phyloP scores from a whole-genome alignment of 2,797 vertebrate species.

The Halcyon badia region DNA sequence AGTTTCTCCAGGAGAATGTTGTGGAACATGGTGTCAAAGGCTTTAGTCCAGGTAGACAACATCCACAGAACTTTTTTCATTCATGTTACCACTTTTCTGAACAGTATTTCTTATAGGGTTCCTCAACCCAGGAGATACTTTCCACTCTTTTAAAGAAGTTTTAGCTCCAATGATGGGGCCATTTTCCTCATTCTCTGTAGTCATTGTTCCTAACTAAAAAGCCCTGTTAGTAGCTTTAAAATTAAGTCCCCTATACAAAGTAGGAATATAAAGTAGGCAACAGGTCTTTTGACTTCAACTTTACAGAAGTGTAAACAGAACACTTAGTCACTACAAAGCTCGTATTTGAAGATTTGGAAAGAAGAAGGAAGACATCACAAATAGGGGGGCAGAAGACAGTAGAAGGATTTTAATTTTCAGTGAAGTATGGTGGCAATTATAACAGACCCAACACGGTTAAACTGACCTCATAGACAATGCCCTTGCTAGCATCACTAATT shows the following conservation, averaged over 20 bases:
- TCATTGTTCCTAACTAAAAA: neutral
- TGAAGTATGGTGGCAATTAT: neutral
- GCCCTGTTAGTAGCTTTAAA: neutral
- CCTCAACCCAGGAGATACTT: neutral
- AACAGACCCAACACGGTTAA: neutral
- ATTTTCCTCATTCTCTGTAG: neutral
- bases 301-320: neutral
- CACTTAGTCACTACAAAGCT: neutral
- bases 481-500: conserved; percentile 58
- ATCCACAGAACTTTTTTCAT: too few species aligned
- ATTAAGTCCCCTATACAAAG: neutral
- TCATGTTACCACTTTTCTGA: neutral
- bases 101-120: neutral
- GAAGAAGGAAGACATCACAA: neutral
- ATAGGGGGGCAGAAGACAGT: neutral
- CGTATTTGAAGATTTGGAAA: neutral
- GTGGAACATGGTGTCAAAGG: too few species aligned
- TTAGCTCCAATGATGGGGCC: neutral
- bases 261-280: neutral
- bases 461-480: conserved; percentile 8
- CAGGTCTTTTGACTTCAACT: neutral
- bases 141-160: neutral
- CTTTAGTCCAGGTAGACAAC: too few species aligned
- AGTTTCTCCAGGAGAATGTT: too few species aligned
- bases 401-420: conserved; percentile 40